phyloP scores from a whole-genome alignment of 2,797 vertebrate species.

The Malacoraja senta region DNA sequence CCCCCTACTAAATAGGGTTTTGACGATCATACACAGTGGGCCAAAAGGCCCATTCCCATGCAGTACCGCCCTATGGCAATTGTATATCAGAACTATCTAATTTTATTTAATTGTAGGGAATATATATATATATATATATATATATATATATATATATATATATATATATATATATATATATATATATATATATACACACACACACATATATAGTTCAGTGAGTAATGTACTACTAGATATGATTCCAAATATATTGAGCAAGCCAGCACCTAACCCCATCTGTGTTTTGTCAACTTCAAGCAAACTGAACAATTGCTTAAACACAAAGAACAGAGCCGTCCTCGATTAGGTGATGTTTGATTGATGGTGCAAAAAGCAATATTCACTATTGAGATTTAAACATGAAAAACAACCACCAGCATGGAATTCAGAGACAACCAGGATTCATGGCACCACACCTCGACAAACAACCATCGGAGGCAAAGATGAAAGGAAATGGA shows the following conservation, averaged over 20 bases:
- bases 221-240: not conserved
- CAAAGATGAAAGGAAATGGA: not conserved
- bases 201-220: not conserved
- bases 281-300: not conserved
- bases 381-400: not conserved
- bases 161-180: too few relatives aligned
- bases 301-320: not conserved
- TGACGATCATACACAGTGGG: too few relatives aligned
- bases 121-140: too few relatives aligned
- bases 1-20: too few relatives aligned
- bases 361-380: not conserved
- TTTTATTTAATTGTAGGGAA: too few relatives aligned
- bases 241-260: not conserved
- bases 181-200: too few relatives aligned
- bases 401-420: not conserved
- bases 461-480: not conserved
- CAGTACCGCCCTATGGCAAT: too few relatives aligned
- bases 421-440: not conserved
- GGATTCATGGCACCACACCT: not conserved
- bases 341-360: not conserved
- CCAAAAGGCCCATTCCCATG: too few relatives aligned
- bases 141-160: too few relatives aligned
- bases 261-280: too few relatives aligned
- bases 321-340: not conserved
- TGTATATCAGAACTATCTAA: too few relatives aligned